These are phyloP conservation scores for Chrysemys picta DNA, from an alignment of 2,113 vertebrate genomes.

Conservation along the genomic window DNA sequence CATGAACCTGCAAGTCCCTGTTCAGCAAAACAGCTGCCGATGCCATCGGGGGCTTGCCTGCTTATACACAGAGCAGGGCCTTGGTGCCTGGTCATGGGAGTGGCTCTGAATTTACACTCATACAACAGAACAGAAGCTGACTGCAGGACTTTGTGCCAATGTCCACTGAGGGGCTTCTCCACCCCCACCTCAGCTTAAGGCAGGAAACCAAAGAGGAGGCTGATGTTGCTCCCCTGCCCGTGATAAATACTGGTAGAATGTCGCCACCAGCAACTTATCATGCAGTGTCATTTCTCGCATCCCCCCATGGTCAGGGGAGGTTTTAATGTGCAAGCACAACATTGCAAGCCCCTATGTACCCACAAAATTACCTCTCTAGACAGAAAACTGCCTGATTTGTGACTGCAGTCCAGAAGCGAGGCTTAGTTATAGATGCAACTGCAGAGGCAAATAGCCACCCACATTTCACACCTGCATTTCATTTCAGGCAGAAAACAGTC, in stretches of 20 bases:
- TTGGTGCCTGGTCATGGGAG: neutral
- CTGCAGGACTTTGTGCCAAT: neutral
- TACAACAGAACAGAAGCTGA: neutral
- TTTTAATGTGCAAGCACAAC: neutral
- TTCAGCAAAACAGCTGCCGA: neutral
- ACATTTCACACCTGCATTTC: neutral
- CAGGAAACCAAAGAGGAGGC: neutral
- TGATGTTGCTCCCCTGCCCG: neutral
- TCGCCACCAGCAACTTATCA: neutral
- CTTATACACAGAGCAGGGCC: neutral
- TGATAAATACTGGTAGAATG: neutral
- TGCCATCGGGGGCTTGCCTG: neutral
- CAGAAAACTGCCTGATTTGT: neutral
- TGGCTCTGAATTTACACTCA: neutral
- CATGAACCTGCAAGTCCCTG: neutral
- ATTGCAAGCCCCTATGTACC: neutral
- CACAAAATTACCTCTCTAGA: neutral
- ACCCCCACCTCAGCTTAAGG: neutral
- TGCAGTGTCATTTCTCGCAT: neutral
- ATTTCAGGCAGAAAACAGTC: neutral
- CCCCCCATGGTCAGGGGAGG: neutral
- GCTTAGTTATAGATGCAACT: no score
- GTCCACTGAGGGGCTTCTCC: neutral
- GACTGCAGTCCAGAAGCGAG: neutral
- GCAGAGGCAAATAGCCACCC: neutral